Conservation (phyloP, 1,140 invertebrate genomes). For the Adelges cooleyi region DNA sequence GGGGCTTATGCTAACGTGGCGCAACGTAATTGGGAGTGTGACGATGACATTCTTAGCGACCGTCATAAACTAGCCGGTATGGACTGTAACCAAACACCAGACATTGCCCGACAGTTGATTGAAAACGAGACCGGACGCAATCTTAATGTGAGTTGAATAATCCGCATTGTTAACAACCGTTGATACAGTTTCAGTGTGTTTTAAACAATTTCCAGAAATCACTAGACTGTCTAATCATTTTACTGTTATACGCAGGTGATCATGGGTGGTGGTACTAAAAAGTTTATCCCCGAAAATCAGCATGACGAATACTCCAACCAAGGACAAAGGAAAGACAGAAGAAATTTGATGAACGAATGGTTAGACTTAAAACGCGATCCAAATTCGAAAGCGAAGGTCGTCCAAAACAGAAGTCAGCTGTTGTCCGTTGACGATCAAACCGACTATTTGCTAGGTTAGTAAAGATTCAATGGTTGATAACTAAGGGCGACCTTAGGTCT, state of each 20-base stretch:
- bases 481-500: no score
- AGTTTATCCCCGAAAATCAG: slow-evolving; percentile 41
- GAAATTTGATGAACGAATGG: slow-evolving; percentile 50
- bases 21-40: slow-evolving; percentile 66
- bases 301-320: neutral
- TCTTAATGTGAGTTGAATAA: slow-evolving; percentile 44
- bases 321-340: slow-evolving; percentile 42
- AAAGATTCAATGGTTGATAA: slow-evolving; percentile 39
- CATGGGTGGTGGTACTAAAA: slow-evolving; percentile 47
- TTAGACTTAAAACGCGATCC: slow-evolving; percentile 38
- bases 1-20: slow-evolving; percentile 70
- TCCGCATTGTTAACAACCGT: neutral
- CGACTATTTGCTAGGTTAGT: slow-evolving; percentile 42
- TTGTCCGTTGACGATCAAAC: slow-evolving; percentile 42
- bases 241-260: slow-evolving; percentile 31
- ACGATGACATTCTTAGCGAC: slow-evolving; percentile 44
- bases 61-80: slow-evolving; percentile 38
- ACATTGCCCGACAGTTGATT: slow-evolving; percentile 49
- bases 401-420: slow-evolving; percentile 43
- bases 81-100: slow-evolving; percentile 37
- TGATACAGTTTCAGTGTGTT: neutral
- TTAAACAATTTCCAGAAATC: no score
- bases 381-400: slow-evolving; percentile 39
- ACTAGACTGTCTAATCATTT: neutral
- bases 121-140: slow-evolving; percentile 47